Evolutionary conservation across 2,888 invertebrate species (phyloP).

Genomic region (Trichopoda pennipes): DNA sequence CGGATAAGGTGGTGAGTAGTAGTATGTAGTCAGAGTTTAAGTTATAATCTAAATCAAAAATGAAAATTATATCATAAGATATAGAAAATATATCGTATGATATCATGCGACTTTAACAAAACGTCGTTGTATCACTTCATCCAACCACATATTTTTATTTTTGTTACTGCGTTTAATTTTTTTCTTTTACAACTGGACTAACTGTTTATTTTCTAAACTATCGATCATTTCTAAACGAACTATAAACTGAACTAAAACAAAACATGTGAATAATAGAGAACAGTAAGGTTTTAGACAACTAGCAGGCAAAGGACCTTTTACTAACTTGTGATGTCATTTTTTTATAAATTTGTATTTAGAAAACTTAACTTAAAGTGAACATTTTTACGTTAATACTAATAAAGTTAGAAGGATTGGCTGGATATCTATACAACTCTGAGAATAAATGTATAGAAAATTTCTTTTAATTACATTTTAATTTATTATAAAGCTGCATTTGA

Average conservation of each 20-base stretch:
- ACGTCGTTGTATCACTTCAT: slow-evolving; percentile 27
- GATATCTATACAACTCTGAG: too few relatives aligned
- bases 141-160: slow-evolving; percentile 45
- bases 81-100: neutral
- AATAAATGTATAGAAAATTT: too few relatives aligned
- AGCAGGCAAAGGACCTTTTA: too few relatives aligned
- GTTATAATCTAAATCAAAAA: slow-evolving; percentile 27
- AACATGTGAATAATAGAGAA: slow-evolving; percentile 25
- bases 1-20: slow-evolving; percentile 80
- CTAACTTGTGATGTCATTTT: too few relatives aligned
- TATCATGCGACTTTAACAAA: slow-evolving; percentile 13
- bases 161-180: slow-evolving; percentile 17
- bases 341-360: too few relatives aligned
- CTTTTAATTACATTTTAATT: too few relatives aligned
- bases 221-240: slow-evolving; percentile 7
- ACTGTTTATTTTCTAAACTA: slow-evolving; percentile 12
- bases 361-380: too few relatives aligned
- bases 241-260: neutral
- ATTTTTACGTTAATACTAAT: too few relatives aligned
- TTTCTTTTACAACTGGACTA: slow-evolving; percentile 11
- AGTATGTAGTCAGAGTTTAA: slow-evolving; percentile 69
- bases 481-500: too few relatives aligned
- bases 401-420: too few relatives aligned
- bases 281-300: slow-evolving; percentile 28
- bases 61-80: slow-evolving; percentile 12